These are phyloP conservation scores for Gobio occitaniae DNA, from an alignment of 2,797 vertebrate genomes.

Conservation along the genomic window DNA sequence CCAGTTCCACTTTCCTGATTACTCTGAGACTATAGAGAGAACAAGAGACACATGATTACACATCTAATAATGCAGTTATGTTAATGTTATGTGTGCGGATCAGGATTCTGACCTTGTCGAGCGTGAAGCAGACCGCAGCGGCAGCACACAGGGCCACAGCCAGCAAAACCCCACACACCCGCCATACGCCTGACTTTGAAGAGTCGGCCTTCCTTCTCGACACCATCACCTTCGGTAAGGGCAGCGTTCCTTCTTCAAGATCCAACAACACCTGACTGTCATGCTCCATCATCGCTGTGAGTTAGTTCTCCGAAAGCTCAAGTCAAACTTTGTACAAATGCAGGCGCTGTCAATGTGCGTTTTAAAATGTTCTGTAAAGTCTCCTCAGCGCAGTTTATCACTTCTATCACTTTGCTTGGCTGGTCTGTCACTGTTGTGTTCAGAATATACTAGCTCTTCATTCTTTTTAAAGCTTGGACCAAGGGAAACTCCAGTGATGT, in stretches of 20 bases:
- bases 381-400: neutral
- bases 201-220: neutral
- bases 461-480: constrained; percentile 56
- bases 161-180: constrained; percentile 52
- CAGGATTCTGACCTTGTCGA: constrained; percentile 63
- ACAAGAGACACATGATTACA: constrained; percentile 40
- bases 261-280: constrained; percentile 60
- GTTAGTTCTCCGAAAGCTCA: neutral
- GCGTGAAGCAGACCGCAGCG: constrained; percentile 56
- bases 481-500: constrained; percentile 81
- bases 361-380: neutral
- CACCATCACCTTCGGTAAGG: neutral
- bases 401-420: neutral
- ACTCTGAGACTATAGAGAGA: constrained; percentile 45
- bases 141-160: constrained; percentile 64
- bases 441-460: neutral
- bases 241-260: constrained; percentile 29
- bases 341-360: neutral
- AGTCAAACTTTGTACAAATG: constrained; percentile 16
- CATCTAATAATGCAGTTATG: neutral
- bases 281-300: constrained; percentile 60
- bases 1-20: constrained; percentile 43
- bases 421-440: neutral
- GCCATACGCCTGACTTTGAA: constrained; percentile 42
- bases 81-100: neutral